phyloP scores from a whole-genome alignment of 1,140 invertebrate genomes.

The Proctacanthus coquilletti region DNA sequence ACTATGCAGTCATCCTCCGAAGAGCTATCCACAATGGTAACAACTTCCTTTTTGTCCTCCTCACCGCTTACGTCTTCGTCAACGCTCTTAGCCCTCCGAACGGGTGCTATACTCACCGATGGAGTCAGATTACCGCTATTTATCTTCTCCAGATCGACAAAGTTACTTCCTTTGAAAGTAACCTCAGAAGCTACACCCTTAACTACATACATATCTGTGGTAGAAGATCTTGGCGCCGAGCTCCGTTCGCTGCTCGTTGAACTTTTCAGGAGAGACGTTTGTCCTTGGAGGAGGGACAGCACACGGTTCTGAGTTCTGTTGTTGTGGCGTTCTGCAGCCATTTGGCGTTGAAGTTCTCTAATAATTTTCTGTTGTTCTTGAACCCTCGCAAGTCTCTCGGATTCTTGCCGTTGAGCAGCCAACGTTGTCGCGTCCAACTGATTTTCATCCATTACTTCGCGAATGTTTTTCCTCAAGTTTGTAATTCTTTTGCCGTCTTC shows the following conservation, averaged over 20 bases:
- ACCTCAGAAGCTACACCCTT: background rate
- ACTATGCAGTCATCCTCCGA: slow-evolving; percentile 69
- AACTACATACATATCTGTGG: slow-evolving; percentile 1
- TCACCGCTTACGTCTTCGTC: background rate
- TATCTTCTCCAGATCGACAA: slow-evolving; percentile 9
- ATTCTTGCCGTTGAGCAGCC: slow-evolving; percentile 83
- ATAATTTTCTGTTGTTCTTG: slow-evolving; percentile 69
- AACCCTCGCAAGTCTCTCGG: slow-evolving; percentile 67
- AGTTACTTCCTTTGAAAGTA: background rate
- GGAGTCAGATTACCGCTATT: slow-evolving; percentile 31
- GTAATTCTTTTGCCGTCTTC: slow-evolving; percentile 44
- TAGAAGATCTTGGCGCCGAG: slow-evolving; percentile 9
- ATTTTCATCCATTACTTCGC: slow-evolving; percentile 84
- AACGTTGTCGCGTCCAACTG: slow-evolving; percentile 82
- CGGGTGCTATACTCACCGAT: slow-evolving; percentile 36
- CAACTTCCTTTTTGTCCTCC: slow-evolving; percentile 31
- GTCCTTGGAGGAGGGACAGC: slow-evolving; percentile 49
- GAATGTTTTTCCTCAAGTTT: slow-evolving; percentile 66
- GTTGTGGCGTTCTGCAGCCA: slow-evolving; percentile 21
- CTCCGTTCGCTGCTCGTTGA: slow-evolving; percentile 3
- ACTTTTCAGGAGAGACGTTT: background rate
- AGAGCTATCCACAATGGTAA: slow-evolving; percentile 49
- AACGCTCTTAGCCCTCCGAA: slow-evolving; percentile 11
- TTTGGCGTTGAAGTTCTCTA: slow-evolving; percentile 39
- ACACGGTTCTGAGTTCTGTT: slow-evolving; percentile 50